Evolutionary conservation across 2,797 vertebrate species (phyloP).

Genomic region (Glossophaga mutica): DNA sequence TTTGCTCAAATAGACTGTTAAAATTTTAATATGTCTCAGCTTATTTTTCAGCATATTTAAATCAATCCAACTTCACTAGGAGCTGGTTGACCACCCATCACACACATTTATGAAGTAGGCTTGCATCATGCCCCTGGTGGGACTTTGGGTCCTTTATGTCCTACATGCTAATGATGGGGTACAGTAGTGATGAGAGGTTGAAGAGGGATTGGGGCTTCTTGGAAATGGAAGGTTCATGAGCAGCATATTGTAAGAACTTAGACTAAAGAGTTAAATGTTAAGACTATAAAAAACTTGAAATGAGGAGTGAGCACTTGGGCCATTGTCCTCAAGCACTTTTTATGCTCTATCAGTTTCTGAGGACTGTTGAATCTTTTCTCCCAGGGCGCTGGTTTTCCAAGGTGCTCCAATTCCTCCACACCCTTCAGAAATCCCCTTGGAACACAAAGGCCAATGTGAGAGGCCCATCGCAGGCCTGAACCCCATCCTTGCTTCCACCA

Average conservation of each 20-base stretch:
- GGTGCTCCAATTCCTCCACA: background rate
- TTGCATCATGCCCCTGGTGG: background rate
- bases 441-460: background rate
- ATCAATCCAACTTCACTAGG: background rate
- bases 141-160: background rate
- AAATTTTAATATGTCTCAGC: background rate
- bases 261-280: background rate
- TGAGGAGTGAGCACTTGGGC: background rate
- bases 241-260: background rate
- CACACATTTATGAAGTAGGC: background rate
- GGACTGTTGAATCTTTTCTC: background rate
- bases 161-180: background rate
- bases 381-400: background rate
- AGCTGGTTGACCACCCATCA: fast-evolving
- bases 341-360: background rate
- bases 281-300: background rate
- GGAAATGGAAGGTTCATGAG: background rate
- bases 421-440: background rate
- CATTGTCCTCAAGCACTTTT: background rate
- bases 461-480: background rate
- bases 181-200: background rate
- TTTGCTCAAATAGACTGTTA: background rate
- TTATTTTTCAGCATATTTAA: background rate
- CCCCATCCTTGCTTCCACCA: background rate
- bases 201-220: background rate